Conservation (phyloP, 2,797 vertebrate species). For the Scomberomorus guttatus region DNA sequence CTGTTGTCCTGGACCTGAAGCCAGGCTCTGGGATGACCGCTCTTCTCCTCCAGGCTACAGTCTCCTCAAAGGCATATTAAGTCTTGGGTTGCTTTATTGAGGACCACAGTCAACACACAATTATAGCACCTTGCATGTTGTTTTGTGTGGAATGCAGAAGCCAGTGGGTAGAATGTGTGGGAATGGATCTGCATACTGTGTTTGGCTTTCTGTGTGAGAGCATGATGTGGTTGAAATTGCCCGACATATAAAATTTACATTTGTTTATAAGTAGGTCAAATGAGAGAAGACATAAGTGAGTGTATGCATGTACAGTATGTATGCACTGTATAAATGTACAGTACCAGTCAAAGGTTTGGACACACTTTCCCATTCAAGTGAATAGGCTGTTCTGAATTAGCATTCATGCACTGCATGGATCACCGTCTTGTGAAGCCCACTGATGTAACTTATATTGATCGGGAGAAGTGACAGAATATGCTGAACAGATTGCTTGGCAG, state of each 20-base stretch:
- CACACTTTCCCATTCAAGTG: no score
- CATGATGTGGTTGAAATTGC: constrained; percentile 46
- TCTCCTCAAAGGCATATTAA: constrained; percentile 57
- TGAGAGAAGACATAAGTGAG: background rate
- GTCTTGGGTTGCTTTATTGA: constrained; percentile 47
- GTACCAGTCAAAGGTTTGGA: no score
- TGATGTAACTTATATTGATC: constrained; percentile 6
- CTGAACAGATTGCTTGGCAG: constrained; percentile 15
- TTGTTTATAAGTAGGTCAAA: constrained; percentile 62
- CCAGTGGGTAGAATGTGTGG: constrained; percentile 74
- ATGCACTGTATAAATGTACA: no score
- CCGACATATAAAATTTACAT: constrained; percentile 65
- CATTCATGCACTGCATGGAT: background rate
- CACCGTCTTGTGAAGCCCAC: background rate
- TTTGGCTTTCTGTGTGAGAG: constrained; percentile 45
- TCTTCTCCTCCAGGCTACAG: constrained; percentile 44
- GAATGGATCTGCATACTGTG: constrained; percentile 68
- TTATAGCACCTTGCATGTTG: constrained; percentile 46
- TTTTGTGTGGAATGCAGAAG: constrained; percentile 50
- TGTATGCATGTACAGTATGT: no score
- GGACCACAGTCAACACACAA: constrained; percentile 40
- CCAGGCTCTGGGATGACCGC: constrained; percentile 23
- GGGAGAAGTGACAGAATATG: background rate
- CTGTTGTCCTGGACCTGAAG: constrained; percentile 45
- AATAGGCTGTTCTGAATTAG: background rate